These are phyloP conservation scores for Drosophila mettleri DNA, from an alignment of 2,888 invertebrate species.

Conservation along the genomic window DNA sequence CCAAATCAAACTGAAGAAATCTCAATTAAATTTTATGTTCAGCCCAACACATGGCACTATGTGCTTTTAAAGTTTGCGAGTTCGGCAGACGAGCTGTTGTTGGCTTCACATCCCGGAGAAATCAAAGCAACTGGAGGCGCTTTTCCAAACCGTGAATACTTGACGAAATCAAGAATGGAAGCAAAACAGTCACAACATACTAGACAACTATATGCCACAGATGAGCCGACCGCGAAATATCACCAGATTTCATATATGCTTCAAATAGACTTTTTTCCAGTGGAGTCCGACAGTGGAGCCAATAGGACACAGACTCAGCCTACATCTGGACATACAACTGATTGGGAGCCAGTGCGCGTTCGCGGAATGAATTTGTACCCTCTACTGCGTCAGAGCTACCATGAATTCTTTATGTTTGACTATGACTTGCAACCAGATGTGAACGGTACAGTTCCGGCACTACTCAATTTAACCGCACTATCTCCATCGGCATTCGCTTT, in stretches of 20 bases:
- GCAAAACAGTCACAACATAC: not conserved
- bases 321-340: conserved; percentile 11
- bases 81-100: conserved; percentile 26
- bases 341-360: conserved; percentile 73
- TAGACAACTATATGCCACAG: conserved; percentile 17
- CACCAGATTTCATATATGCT: conserved; percentile 70
- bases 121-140: not conserved
- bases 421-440: conserved; percentile 89
- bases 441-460: conserved; percentile 88
- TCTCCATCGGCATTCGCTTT: conserved; percentile 89
- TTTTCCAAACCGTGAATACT: not conserved
- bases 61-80: conserved; percentile 84
- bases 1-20: conserved; percentile 85
- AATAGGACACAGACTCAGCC: conserved; percentile 8
- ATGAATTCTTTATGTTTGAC: conserved; percentile 91
- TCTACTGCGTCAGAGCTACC: conserved; percentile 87
- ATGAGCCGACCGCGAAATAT: conserved; percentile 28
- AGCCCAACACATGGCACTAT: conserved; percentile 88
- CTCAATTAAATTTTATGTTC: conserved; percentile 86
- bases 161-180: not conserved
- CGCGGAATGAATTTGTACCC: conserved; percentile 82
- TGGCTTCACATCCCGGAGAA: not conserved
- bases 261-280: conserved; percentile 73
- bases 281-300: conserved; percentile 39
- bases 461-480: conserved; percentile 89